Evolutionary conservation across 2,888 invertebrate genomes (phyloP), one percentile per base, ranked within the genome.

Genomic region (Thera obeliscata): DNA sequence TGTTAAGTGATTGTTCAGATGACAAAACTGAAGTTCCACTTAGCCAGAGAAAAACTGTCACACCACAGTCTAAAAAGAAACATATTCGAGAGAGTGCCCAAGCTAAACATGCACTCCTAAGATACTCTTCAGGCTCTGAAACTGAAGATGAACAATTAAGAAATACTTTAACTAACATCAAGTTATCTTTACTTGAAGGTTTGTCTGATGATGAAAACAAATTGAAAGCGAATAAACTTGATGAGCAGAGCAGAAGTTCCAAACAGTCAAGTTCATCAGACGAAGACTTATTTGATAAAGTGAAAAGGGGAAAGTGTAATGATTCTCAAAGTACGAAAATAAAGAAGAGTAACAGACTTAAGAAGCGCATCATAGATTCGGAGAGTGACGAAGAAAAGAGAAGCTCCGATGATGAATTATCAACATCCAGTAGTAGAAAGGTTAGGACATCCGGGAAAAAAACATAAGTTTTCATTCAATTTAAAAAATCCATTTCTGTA

Each of bases 81-180:
- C 76, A 78, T 67, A 83, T 85, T 1, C 87, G 82, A 78, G 86
- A 89, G 77, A 87, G 84, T 74, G 85, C 87, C 75, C 77, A 87
- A 75, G 90, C 89, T 35, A 93, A 89, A 71, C 87, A 85, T 81
- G 87, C 82, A 81, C 78, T 90, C 9, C 73, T 91, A 3, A 78
- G 79, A 49, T 83, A 87, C 73, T 88, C 89, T 50, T 88, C 90
- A 41, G 89, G 89, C 76, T 92, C 93, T 5, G 93, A 90, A 56
- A 84, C 86, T 56, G 90, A 89, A 63, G 88, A 90, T 82, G 87
- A 90, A 69, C 73, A 83, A 61, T 71, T 87, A 22, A 81, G 69
- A 70, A 77, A 73, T 76, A 80, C 74, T 8, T 74, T 85, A 6
- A 85, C 85, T 67, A 76, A 85, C 60, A 86, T 88, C n/a, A 85